Base-by-base conservation (phyloP, 2,113 vertebrate species). In the Hymenochirus boettgeri region DNA sequence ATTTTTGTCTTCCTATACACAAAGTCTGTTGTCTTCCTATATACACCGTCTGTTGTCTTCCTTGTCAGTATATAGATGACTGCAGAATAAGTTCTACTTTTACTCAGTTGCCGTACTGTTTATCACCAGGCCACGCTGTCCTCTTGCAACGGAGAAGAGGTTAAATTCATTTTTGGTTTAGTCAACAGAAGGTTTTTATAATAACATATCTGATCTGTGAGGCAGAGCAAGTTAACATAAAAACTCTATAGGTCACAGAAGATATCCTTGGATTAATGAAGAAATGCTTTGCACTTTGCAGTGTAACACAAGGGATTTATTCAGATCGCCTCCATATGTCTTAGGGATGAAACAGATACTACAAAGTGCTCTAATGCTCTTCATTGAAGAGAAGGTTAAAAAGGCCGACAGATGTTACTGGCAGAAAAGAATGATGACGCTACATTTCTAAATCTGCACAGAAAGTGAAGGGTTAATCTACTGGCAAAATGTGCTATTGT, bases 241-340 rank as follows among this genome's bases (percentile, higher is more conserved):
- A 29, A 26, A 39, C 15, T 18, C 53, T 48, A 23, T 31, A 50
- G n/a, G 26, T 51, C 31, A 58, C 13, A 27, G n/a, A n/a, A 57
- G 17, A 46, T 42, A 47, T 35, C 35, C 17, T 9, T 27, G 63
- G 55, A 58, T 58, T 58, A 66, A 39, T 58, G 45, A 46, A 25
- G 27, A 4, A 25, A 51, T 51, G 33, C n/a, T 55, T 47, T 50
- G 42, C 18, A 45, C 12, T 26, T 27, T 24, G 9, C 51, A 56
- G 7, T 23, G 27, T 23, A 37, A 31, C 23, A n/a, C 12, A 37
- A 48, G 39, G 22, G 63, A 58, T 66, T 58, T 51, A 51, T 50
- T 35, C 27, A 31, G 5, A 57, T 57, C 33, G 11, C 19, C 27
- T 47, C 53, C 62, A 57, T 57, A 65, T 65, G 53, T 65, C 45